Conservation (phyloP, 2,113 vertebrate species). For the Malurus alboscapulatus region DNA sequence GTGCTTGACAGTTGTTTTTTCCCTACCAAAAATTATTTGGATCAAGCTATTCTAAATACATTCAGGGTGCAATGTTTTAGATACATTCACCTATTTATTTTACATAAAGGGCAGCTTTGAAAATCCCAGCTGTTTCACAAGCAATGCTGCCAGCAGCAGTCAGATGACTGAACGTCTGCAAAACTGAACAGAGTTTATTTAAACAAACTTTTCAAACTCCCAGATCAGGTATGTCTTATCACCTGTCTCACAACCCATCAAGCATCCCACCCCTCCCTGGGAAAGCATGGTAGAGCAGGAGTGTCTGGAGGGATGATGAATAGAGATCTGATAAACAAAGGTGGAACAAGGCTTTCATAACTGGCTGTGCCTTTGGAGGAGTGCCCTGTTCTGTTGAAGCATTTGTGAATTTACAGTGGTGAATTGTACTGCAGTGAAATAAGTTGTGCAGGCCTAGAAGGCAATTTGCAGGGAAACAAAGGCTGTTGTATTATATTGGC, state of each 20-base stretch:
- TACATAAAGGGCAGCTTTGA: background rate
- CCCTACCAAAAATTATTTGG: background rate
- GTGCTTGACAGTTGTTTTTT: background rate
- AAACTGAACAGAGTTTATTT: background rate
- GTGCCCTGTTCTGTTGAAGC: background rate
- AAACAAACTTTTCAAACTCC: background rate
- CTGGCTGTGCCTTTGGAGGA: background rate
- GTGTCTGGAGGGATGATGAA: background rate
- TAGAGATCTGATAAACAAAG: background rate
- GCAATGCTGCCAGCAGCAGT: background rate
- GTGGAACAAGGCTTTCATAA: background rate
- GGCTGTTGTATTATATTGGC: background rate
- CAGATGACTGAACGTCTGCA: background rate
- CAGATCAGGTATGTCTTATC: background rate
- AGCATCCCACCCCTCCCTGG: background rate
- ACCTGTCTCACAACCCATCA: background rate
- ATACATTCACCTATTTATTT: background rate
- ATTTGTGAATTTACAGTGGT: background rate
- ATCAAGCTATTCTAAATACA: background rate
- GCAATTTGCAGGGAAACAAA: background rate
- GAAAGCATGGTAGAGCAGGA: background rate
- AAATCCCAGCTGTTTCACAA: background rate
- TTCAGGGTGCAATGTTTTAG: background rate
- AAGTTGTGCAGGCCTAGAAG: background rate
- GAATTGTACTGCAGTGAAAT: background rate